Base-by-base conservation (phyloP, 23 tunicate genomes). In the Trididemnum miniatum region DNA sequence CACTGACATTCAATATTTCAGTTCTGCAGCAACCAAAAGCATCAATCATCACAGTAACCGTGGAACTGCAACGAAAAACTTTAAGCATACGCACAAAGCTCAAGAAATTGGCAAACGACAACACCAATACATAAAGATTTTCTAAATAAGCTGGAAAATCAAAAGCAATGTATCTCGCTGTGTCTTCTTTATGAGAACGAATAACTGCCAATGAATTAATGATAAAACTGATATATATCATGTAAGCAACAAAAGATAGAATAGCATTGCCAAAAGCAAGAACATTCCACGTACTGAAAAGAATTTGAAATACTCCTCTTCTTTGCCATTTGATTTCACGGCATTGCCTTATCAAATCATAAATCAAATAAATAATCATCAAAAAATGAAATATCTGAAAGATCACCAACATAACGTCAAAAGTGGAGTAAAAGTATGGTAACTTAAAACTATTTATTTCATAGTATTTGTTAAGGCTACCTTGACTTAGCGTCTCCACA, bases 41-140 rank as follows among this genome's bases (percentile, higher is more conserved):
- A 18, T 80, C 69, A 31, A 82, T 76, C 87, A 91, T 85, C 0
- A 91, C 82, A 12, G 89, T 59, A 18, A 85, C 90, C n/a, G 76
- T 64, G 38, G 52, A 71, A 71, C 97, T 91, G 37, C 90, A 86
- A 0, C 90, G 90, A 69, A 91, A 76, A 28, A 91, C 51, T 69
- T 91, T 91, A 62, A 91, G 65, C 7, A 81, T 15, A 34, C 87
- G 83, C n/a, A 91, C 71, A 75, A 82, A 86, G 38, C 86, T 72
- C 52, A 81, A 34, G 62, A 91, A 91, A 40, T 75, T 71, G 40
- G 71, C 83, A 12, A 81, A 64, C 0, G 86, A 35, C 0, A 91
- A 25, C 1, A 82, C 4, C 30, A 73, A 20, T 1, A 51, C 49
- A 34, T 85, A 82, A 59, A n/a, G 27, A 0, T 25, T 28, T n/a